A percentile compares a stretch with the other conserved stretches of the same genome.
Evolutionary conservation across 1,140 invertebrate genomes (phyloP).

Genomic region (Trachymyrmex septentrionalis): DNA sequence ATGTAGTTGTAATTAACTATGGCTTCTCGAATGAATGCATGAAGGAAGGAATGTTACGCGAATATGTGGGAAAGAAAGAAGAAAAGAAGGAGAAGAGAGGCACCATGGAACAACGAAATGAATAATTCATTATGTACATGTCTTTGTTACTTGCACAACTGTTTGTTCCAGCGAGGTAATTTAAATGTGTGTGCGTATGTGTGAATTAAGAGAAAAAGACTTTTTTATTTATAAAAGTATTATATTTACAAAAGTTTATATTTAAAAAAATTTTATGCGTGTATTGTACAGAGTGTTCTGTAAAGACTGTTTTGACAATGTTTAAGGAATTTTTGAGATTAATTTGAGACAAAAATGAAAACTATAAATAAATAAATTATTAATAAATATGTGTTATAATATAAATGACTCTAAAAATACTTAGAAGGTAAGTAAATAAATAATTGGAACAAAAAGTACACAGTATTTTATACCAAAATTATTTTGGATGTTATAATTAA

Average conservation of each 20-base stretch:
- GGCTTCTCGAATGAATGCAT: background rate
- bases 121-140: constrained; percentile 23
- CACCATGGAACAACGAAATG: background rate
- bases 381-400: background rate
- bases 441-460: background rate
- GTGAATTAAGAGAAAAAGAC: background rate
- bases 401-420: background rate
- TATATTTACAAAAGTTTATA: background rate
- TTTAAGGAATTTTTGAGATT: background rate
- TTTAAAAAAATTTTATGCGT: background rate
- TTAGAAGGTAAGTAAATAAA: background rate
- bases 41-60: background rate
- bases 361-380: too few species aligned
- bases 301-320: background rate
- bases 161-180: background rate
- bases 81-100: background rate
- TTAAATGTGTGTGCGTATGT: too few species aligned
- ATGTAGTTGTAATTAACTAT: constrained; percentile 20
- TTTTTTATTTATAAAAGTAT: background rate
- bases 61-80: background rate
- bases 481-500: background rate
- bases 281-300: background rate
- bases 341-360: background rate
- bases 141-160: background rate
- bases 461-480: background rate